These are phyloP conservation scores for Alcedo atthis DNA, from an alignment of 2,797 vertebrate species.

Conservation along the genomic window DNA sequence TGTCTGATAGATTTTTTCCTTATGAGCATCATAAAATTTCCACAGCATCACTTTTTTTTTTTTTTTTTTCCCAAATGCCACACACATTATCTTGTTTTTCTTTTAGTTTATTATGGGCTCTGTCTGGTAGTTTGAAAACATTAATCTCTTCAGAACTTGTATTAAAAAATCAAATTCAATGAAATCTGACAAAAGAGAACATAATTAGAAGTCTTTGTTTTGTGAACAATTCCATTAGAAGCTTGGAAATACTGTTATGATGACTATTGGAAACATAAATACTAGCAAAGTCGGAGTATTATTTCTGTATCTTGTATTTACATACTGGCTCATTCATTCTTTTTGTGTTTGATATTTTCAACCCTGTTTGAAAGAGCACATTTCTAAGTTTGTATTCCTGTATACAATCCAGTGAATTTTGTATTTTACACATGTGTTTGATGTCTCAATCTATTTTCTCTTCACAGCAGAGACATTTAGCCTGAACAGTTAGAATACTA, in stretches of 20 bases:
- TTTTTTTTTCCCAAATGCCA: background rate
- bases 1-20: slow-evolving; percentile 28
- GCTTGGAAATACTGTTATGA: background rate
- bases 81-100: background rate
- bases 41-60: background rate
- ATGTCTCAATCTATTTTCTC: slow-evolving; percentile 36
- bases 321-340: background rate
- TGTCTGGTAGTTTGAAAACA: background rate
- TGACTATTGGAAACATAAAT: background rate
- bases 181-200: background rate
- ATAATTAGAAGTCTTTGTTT: background rate
- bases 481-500: background rate
- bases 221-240: background rate
- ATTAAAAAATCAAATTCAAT: background rate
- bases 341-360: slow-evolving; percentile 6
- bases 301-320: background rate
- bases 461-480: background rate
- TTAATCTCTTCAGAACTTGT: background rate
- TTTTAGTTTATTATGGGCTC: background rate
- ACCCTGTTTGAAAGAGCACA: background rate
- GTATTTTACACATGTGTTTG: background rate
- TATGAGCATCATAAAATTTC: slow-evolving; percentile 8
- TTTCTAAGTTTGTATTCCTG: background rate
- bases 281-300: background rate
- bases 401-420: background rate